Conservation (phyloP, 2,888 invertebrate species). For the Dolichomitus sp. region DNA sequence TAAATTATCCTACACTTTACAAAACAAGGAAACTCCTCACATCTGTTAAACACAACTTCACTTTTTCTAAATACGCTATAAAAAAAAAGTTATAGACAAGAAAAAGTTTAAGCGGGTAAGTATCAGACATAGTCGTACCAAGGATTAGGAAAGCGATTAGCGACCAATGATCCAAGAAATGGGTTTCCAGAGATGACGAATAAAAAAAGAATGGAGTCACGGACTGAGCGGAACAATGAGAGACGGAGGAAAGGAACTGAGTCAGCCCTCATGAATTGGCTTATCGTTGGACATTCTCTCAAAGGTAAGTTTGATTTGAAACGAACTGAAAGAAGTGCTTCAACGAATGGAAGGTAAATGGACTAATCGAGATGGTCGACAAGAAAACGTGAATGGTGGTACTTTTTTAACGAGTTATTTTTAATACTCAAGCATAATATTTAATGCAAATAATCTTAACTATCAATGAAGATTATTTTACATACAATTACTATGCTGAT, state of each 20-base stretch:
- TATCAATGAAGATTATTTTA: neutral
- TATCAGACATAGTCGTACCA: neutral
- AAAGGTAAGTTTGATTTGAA: neutral
- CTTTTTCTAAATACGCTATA: neutral
- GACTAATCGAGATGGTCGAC: neutral
- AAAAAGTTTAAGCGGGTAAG: neutral
- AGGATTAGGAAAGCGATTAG: conserved; percentile 33
- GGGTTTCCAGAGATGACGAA: conserved; percentile 2
- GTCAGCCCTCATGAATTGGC: conserved; percentile 28
- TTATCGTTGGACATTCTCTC: conserved; percentile 21
- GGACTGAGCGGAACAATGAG: conserved; percentile 23
- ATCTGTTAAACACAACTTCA: neutral
- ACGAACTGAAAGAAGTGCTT: conserved; percentile 14
- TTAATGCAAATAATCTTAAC: neutral
- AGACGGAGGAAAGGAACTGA: conserved; percentile 14
- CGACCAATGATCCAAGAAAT: conserved; percentile 40
- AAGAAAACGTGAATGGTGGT: neutral
- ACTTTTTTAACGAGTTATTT: neutral
- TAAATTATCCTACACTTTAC: too few species aligned
- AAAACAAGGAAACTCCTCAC: neutral
- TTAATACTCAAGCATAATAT: neutral
- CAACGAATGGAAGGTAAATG: neutral
- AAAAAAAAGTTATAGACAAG: neutral
- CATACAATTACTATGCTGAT: neutral
- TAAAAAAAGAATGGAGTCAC: conserved; percentile 26